Evolutionary conservation across 2,797 vertebrate species (phyloP).

Genomic region (Coccyzus lansbergi): DNA sequence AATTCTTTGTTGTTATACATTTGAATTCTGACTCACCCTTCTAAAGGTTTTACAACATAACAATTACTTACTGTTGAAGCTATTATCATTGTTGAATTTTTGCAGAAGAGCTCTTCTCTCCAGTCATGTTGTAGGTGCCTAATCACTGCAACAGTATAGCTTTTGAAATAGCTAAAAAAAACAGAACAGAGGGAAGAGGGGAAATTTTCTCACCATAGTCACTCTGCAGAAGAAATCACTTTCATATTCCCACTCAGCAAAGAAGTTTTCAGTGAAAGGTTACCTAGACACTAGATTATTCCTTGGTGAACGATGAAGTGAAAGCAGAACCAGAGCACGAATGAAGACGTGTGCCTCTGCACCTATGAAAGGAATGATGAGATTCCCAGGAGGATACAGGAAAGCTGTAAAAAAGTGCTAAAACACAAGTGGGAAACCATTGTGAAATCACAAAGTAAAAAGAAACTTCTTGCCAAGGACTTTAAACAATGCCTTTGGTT

Average conservation of each 20-base stretch:
- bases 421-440: neutral
- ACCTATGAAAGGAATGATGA: neutral
- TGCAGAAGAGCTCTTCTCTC: neutral
- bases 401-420: neutral
- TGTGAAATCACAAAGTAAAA: neutral
- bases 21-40: neutral
- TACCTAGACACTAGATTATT: accelerated
- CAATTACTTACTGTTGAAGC: neutral
- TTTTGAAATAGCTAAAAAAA: neutral
- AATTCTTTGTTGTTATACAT: neutral
- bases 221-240: neutral
- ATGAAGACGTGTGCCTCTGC: accelerated
- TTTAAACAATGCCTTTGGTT: neutral
- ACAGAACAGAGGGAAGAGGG: accelerated
- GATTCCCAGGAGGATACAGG: neutral
- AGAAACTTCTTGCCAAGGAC: neutral
- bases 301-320: neutral
- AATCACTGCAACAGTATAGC: neutral
- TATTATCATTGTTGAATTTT: neutral
- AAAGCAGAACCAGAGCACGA: neutral
- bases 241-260: neutral
- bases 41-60: neutral
- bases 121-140: neutral
- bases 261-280: neutral
- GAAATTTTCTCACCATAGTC: neutral